Conservation (phyloP, 2,797 vertebrate genomes). For the Masticophis lateralis region DNA sequence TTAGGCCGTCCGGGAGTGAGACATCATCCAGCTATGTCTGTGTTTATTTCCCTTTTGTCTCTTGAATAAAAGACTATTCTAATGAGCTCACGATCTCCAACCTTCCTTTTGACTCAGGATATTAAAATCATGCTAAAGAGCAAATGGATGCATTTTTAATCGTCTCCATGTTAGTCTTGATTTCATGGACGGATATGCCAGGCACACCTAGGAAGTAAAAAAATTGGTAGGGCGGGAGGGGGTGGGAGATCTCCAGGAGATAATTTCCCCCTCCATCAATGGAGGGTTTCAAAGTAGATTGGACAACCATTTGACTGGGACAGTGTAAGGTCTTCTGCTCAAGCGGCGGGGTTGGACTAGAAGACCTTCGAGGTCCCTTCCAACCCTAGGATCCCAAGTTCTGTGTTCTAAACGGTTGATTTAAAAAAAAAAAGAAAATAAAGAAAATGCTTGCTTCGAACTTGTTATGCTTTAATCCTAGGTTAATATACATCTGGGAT, state of each 20-base stretch:
- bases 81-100: slow-evolving; percentile 14
- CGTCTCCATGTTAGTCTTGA: rapidly evolving
- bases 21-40: background rate
- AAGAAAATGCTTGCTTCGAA: background rate
- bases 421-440: too few relatives aligned
- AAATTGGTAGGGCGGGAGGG: rapidly evolving
- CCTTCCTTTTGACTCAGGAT: slow-evolving; percentile 34
- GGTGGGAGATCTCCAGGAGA: background rate
- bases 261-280: background rate
- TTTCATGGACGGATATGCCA: slow-evolving; percentile 33
- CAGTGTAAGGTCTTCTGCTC: background rate
- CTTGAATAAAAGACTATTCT: background rate
- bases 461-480: background rate
- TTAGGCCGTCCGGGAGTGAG: background rate
- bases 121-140: background rate
- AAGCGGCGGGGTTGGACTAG: background rate
- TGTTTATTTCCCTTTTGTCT: slow-evolving; percentile 15
- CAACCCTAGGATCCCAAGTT: too few relatives aligned
- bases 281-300: background rate
- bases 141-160: background rate
- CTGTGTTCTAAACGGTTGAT: background rate
- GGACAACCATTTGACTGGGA: background rate
- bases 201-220: background rate
- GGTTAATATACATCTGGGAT: background rate
- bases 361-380: background rate